Evolutionary conservation across 2,113 vertebrate genomes (phyloP).

Genomic region (Brachyistius frenatus): DNA sequence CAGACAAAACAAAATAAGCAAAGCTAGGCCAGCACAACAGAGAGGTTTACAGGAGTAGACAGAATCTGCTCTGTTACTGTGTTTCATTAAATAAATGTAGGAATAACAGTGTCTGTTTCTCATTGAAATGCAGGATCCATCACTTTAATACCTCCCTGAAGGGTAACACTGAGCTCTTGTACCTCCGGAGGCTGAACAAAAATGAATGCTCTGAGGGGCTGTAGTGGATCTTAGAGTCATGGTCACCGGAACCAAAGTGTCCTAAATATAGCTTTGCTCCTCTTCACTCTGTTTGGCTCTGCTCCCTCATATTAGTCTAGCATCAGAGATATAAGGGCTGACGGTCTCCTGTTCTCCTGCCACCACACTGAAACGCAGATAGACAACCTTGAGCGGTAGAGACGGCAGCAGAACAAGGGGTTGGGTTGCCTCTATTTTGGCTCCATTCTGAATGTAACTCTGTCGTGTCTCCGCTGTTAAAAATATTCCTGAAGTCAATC

Average conservation of each 20-base stretch:
- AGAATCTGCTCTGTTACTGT: conserved; percentile 9
- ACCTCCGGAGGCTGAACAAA: conserved; percentile 67
- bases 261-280: conserved; percentile 74
- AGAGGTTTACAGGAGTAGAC: conserved; percentile 1
- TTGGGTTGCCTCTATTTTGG: conserved; percentile 9
- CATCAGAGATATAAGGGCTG: conserved; percentile 54
- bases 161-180: conserved; percentile 57
- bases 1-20: conserved; percentile 37
- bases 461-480: background rate
- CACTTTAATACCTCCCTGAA: conserved; percentile 63
- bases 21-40: conserved; percentile 11
- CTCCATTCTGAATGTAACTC: background rate
- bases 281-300: conserved; percentile 53
- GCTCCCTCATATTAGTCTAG: conserved; percentile 71
- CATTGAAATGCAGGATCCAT: conserved; percentile 64
- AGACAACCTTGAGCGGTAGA: conserved; percentile 33
- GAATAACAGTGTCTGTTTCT: conserved; percentile 51
- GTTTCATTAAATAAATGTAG: conserved; percentile 47
- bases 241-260: conserved; percentile 67
- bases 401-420: conserved; percentile 22
- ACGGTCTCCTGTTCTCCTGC: conserved; percentile 34
- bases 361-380: conserved; percentile 39
- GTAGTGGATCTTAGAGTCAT: conserved; percentile 67
- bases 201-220: conserved; percentile 63
- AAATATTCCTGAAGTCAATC: background rate